Conservation (phyloP, 2,797 vertebrate genomes). For the Sarcophilus harrisii region DNA sequence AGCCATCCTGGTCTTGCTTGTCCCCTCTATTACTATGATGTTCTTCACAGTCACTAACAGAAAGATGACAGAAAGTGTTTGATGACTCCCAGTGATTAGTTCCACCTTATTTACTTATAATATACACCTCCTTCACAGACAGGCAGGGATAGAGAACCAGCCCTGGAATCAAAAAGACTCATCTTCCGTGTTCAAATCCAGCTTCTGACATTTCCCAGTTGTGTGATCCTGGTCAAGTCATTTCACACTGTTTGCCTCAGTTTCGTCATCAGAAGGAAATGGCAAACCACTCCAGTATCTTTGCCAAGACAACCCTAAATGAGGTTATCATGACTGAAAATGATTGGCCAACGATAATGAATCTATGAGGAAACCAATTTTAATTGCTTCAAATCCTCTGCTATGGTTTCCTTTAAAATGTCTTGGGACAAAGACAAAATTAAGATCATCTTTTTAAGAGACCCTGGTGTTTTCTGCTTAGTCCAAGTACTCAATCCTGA, state of each 20-base stretch:
- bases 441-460: not conserved
- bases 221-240: not conserved
- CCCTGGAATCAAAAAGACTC: not conserved
- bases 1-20: not conserved
- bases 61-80: not conserved
- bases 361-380: not conserved
- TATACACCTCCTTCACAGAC: not conserved
- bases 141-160: not conserved
- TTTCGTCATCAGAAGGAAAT: not conserved
- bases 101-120: not conserved
- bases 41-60: not conserved
- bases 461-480: not conserved
- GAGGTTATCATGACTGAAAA: not conserved
- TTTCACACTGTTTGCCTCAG: not conserved
- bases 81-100: not conserved
- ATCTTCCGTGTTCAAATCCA: not conserved
- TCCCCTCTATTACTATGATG: not conserved
- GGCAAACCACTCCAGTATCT: not conserved
- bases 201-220: not conserved
- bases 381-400: not conserved
- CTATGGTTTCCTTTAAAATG: not conserved
- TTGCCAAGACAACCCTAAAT: not conserved
- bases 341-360: not conserved
- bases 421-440: not conserved
- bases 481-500: not conserved